These are phyloP conservation scores for Zygogramma bicolorata DNA, from an alignment of 2,888 invertebrate species.

Conservation along the genomic window DNA sequence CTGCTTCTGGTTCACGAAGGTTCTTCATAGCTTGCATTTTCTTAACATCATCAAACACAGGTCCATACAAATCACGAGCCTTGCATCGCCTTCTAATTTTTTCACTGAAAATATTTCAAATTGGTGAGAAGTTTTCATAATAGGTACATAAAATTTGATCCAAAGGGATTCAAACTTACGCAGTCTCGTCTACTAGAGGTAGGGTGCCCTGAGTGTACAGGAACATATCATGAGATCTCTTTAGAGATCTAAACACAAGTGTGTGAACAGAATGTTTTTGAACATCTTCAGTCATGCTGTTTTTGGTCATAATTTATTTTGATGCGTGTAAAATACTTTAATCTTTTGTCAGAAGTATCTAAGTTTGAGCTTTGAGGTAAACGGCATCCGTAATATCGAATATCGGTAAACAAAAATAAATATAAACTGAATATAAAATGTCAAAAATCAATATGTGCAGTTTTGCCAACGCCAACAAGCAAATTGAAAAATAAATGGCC, in stretches of 20 bases:
- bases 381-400: no score
- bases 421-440: no score
- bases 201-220: constrained; percentile 88
- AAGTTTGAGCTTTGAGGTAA: no score
- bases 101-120: constrained; percentile 71
- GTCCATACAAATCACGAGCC: constrained; percentile 86
- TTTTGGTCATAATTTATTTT: no score
- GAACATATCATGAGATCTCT: constrained; percentile 98
- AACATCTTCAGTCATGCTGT: constrained; percentile 79
- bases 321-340: no score
- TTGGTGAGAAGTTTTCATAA: background rate
- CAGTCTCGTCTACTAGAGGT: constrained; percentile 85
- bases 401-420: no score
- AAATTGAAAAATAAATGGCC: no score
- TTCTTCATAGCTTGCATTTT: constrained; percentile 74
- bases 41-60: constrained; percentile 84
- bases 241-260: constrained; percentile 94
- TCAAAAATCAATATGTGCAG: no score
- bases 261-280: constrained; percentile 98
- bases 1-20: constrained; percentile 66
- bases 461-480: no score
- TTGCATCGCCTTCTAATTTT: constrained; percentile 80
- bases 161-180: constrained; percentile 71
- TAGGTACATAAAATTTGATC: background rate
- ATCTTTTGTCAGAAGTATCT: no score